Percentiles rank a stretch among this genome's conserved stretches.
phyloP scores from a whole-genome alignment of 2,113 vertebrate genomes.

The Epinephelus fuscoguttatus region DNA sequence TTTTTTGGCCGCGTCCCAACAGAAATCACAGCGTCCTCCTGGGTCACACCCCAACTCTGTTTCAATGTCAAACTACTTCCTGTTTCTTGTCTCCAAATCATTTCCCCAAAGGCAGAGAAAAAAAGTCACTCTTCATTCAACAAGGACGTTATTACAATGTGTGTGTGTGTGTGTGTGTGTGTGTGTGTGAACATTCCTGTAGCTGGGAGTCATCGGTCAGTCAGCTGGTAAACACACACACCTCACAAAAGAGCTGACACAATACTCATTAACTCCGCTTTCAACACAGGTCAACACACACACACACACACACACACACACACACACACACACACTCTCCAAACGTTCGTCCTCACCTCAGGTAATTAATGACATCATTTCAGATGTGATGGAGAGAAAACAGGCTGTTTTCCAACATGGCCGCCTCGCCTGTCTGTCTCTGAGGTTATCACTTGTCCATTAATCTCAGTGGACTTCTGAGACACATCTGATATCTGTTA shows the following conservation, averaged over 20 bases:
- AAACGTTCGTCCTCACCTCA: no score
- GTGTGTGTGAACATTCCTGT: conserved; percentile 12
- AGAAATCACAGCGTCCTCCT: neutral
- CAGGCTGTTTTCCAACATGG: neutral
- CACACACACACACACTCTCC: neutral
- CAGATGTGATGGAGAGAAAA: no score
- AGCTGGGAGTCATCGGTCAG: neutral
- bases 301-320: conserved; percentile 17
- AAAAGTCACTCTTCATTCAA: conserved; percentile 13
- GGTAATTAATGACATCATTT: no score
- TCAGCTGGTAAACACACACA: conserved; percentile 22
- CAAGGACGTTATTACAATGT: neutral
- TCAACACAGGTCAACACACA: conserved; percentile 2
- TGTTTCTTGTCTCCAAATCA: neutral
- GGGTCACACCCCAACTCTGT: neutral
- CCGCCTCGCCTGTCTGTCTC: no score
- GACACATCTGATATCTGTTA: neutral
- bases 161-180: conserved; percentile 7
- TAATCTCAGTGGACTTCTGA: neutral
- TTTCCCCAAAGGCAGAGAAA: neutral
- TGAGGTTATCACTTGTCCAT: neutral
- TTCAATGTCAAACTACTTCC: conserved; percentile 15
- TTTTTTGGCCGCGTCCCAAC: neutral
- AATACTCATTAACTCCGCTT: conserved; percentile 29
- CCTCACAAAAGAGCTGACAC: conserved; percentile 30